phyloP scores from a whole-genome alignment of 2,888 invertebrate species.

The Acrocyrtus sp. region DNA sequence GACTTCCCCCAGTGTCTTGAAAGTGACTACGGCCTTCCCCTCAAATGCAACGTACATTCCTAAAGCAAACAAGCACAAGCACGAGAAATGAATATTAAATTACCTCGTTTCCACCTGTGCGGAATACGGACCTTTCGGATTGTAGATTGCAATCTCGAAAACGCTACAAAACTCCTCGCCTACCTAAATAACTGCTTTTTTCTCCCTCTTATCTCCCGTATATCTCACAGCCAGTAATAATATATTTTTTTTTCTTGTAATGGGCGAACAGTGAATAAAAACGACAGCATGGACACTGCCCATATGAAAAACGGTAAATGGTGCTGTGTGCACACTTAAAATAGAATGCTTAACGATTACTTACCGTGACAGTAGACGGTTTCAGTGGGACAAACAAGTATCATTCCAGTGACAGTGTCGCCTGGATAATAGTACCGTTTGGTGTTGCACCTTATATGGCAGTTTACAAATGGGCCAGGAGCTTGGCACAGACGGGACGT shows the following conservation, averaged over 20 bases:
- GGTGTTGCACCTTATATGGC: conserved; percentile 51
- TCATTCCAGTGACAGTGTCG: conserved; percentile 44
- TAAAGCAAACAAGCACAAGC: conserved; percentile 5
- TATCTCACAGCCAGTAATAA: no score
- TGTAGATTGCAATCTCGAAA: no score
- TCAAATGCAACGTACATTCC: conserved; percentile 55
- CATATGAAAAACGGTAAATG: no score
- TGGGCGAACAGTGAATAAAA: no score
- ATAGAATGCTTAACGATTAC: no score
- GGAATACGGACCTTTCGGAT: no score
- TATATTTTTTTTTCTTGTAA: no score
- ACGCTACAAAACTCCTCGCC: no score
- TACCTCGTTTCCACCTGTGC: background rate
- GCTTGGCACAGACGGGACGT: conserved; percentile 38
- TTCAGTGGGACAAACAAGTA: conserved; percentile 44
- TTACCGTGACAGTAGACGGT: conserved; percentile 57
- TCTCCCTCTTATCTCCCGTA: no score
- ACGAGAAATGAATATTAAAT: background rate
- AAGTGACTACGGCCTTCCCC: conserved; percentile 54
- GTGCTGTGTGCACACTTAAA: no score
- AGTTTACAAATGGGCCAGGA: conserved; percentile 54
- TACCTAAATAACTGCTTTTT: no score
- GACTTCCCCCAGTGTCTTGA: conserved; percentile 51
- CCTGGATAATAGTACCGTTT: conserved; percentile 55
- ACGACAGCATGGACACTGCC: no score